Evolutionary conservation across 2,797 vertebrate species (phyloP).

Genomic region (Chelidonichthys spinosus): DNA sequence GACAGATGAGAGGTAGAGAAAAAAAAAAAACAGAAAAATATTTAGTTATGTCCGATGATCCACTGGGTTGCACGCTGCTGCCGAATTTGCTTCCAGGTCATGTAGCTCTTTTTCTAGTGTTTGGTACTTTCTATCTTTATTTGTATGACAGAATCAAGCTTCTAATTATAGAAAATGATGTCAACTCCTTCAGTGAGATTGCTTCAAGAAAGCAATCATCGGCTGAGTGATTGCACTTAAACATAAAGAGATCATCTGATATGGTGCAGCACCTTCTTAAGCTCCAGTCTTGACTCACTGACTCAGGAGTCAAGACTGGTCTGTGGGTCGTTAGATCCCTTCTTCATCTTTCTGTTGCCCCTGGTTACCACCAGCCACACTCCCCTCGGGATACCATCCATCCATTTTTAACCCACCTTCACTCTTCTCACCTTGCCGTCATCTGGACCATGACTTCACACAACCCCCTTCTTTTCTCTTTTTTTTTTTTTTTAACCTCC

Average conservation of each 20-base stretch:
- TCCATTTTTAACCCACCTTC: slow-evolving; percentile 48
- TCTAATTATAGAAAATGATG: slow-evolving; percentile 36
- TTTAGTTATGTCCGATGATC: background rate
- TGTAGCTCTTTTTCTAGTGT: slow-evolving; percentile 12
- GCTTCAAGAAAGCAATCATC: slow-evolving; percentile 21
- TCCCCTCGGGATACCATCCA: too few species aligned
- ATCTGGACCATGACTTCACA: slow-evolving; percentile 41
- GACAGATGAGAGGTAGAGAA: slow-evolving; percentile 5
- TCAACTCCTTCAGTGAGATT: slow-evolving; percentile 21
- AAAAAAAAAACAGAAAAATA: background rate
- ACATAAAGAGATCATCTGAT: background rate
- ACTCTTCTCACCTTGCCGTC: slow-evolving; percentile 24
- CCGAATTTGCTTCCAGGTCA: slow-evolving; percentile 10
- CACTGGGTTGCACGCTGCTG: background rate
- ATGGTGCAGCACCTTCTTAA: slow-evolving; percentile 15
- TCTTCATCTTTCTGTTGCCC: background rate
- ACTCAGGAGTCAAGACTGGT: background rate
- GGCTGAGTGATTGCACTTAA: slow-evolving; percentile 19
- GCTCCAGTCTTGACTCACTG: slow-evolving; percentile 18
- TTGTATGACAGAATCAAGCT: slow-evolving; percentile 14
- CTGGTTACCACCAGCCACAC: background rate
- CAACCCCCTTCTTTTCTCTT: slow-evolving; percentile 37
- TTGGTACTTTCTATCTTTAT: background rate
- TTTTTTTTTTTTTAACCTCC: background rate
- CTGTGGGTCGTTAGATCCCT: slow-evolving; percentile 10